These are phyloP conservation scores for Rynchops niger DNA, from an alignment of 2,113 vertebrate species.

Conservation along the genomic window DNA sequence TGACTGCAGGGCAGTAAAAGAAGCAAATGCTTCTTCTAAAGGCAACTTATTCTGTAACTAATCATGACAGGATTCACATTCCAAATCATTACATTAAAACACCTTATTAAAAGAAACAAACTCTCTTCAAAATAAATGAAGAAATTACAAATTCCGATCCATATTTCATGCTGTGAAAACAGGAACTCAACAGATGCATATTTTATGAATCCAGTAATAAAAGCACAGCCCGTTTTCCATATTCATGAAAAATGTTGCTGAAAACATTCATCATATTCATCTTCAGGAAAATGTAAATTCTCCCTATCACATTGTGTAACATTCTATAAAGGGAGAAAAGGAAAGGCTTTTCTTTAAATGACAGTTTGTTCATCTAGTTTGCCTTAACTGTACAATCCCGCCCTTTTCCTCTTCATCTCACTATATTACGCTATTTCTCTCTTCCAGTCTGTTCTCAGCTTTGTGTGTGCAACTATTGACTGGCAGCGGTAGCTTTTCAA, in stretches of 20 bases:
- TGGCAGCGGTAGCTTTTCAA: not conserved
- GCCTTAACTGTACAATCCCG: not conserved
- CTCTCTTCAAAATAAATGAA: not conserved
- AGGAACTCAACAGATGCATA: conserved; percentile 38
- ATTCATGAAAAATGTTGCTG: conserved; percentile 56
- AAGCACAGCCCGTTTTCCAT: conserved; percentile 53
- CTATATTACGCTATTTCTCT: not conserved
- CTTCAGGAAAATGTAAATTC: conserved; percentile 43
- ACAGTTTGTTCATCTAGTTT: not conserved
- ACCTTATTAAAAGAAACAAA: conserved; percentile 9
- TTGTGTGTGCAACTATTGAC: not conserved
- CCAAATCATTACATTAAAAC: conserved; percentile 1
- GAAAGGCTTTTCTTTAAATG: conserved; percentile 4
- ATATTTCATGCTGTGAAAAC: conserved; percentile 37
- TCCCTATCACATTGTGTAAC: not conserved
- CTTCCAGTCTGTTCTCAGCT: not conserved
- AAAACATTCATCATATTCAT: conserved; percentile 41
- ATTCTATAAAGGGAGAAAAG: not conserved
- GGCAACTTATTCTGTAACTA: not conserved
- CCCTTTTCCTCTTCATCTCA: not conserved
- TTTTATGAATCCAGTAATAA: conserved; percentile 64
- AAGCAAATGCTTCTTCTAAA: not conserved
- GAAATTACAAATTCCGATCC: conserved; percentile 16
- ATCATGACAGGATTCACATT: not conserved
- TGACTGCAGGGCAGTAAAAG: not conserved